A percentile compares a stretch with the other conserved stretches of the same genome.
Conservation (phyloP, 2,888 invertebrate genomes). For the Trachelus troglodyta region DNA sequence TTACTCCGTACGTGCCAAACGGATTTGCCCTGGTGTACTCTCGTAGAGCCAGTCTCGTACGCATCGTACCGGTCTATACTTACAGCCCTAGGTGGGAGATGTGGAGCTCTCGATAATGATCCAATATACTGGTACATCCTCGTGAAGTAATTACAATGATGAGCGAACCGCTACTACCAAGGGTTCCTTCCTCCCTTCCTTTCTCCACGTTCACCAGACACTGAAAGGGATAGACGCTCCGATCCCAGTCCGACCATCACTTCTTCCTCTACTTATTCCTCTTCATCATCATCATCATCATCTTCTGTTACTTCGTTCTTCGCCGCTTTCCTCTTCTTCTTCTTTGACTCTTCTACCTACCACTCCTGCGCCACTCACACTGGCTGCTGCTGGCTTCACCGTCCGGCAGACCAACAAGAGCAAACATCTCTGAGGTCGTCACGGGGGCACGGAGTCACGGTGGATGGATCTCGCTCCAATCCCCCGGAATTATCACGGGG, state of each 20-base stretch:
- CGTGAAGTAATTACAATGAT: constrained; percentile 64
- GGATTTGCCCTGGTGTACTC: not conserved
- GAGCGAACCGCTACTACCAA: constrained; percentile 60
- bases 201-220: constrained; percentile 40
- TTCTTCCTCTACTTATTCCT: constrained; percentile 24
- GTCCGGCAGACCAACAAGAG: constrained; percentile 56
- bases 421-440: constrained; percentile 61
- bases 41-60: constrained; percentile 7
- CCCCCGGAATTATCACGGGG: constrained; percentile 53
- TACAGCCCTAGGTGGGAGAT: constrained; percentile 59
- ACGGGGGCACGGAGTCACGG: constrained; percentile 60
- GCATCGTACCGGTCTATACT: constrained; percentile 52
- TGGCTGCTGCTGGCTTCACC: constrained; percentile 29
- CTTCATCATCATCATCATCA: constrained; percentile 9
- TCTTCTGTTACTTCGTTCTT: constrained; percentile 12
- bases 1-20: constrained; percentile 37
- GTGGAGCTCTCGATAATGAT: constrained; percentile 63
- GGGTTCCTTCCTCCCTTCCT: constrained; percentile 24
- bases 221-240: constrained; percentile 42
- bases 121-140: constrained; percentile 64
- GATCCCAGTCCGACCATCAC: constrained; percentile 30
- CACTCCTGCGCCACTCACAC: constrained; percentile 28
- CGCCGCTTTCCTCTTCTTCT: constrained; percentile 15
- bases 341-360: constrained; percentile 6
- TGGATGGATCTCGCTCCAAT: constrained; percentile 53